Conservation (phyloP, 1,140 invertebrate genomes). For the Diabrotica undecimpunctata region DNA sequence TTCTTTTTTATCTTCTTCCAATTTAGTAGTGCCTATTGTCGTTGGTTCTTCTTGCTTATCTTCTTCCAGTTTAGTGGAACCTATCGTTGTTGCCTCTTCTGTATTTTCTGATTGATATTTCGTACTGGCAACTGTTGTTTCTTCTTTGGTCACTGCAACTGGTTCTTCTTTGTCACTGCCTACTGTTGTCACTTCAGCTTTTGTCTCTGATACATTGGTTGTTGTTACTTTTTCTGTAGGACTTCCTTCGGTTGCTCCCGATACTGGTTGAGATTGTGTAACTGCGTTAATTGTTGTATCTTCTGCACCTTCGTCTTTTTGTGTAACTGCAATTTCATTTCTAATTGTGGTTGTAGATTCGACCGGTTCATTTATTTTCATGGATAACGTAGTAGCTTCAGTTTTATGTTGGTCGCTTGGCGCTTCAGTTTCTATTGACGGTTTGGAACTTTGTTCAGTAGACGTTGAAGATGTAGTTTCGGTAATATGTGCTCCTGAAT, state of each 20-base stretch:
- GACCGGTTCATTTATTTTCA: neutral
- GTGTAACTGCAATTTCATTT: slow-evolving; percentile 27
- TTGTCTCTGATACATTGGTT: neutral
- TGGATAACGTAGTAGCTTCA: too few relatives aligned
- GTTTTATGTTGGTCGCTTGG: neutral
- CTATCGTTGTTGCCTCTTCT: neutral
- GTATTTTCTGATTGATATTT: slow-evolving; percentile 12
- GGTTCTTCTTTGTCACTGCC: neutral
- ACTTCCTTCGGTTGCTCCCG: slow-evolving; percentile 26
- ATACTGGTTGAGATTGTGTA: too few relatives aligned
- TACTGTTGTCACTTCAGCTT: neutral
- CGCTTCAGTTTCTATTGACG: neutral
- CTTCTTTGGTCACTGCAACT: slow-evolving; percentile 6
- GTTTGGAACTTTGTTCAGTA: too few relatives aligned
- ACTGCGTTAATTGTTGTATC: slow-evolving; percentile 29
- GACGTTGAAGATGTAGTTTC: too few relatives aligned
- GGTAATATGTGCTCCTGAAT: too few relatives aligned
- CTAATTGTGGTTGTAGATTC: slow-evolving; percentile 8
- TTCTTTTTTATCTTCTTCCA: slow-evolving; percentile 7
- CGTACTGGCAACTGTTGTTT: slow-evolving; percentile 16
- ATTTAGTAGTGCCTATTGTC: too few relatives aligned
- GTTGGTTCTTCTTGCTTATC: too few relatives aligned
- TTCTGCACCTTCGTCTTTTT: slow-evolving; percentile 24
- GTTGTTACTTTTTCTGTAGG: slow-evolving; percentile 9
- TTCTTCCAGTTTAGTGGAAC: neutral